These are phyloP conservation scores for Ciconia boyciana DNA, from an alignment of 2,113 vertebrate genomes.

Conservation along the genomic window DNA sequence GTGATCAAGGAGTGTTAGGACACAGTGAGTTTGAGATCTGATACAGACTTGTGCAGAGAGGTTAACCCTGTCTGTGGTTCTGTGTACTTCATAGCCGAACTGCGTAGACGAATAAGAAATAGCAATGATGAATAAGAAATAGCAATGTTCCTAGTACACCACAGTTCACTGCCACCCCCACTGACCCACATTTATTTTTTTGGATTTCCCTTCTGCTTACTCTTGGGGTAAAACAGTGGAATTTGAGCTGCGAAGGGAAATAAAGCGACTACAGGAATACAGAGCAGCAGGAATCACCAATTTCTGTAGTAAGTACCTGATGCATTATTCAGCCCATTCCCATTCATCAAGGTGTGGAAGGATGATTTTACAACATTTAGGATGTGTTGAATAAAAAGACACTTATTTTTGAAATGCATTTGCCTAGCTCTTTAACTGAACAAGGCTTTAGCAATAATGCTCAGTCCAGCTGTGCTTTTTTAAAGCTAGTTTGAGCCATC, in stretches of 20 bases:
- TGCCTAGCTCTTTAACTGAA: neutral
- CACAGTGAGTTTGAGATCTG: neutral
- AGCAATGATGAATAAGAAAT: neutral
- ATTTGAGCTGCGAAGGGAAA: conserved; percentile 93
- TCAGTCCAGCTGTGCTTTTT: neutral
- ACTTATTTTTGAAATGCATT: neutral
- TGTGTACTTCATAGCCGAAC: neutral
- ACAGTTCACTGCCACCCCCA: neutral
- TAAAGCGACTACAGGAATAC: conserved; percentile 92
- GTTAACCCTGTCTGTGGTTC: neutral
- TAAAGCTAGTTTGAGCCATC: neutral
- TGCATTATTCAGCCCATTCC: neutral
- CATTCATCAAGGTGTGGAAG: neutral
- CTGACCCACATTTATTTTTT: conserved; percentile 23
- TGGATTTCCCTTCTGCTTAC: neutral
- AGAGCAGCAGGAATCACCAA: conserved; percentile 91
- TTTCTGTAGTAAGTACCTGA: conserved; percentile 90
- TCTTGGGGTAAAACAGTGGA: conserved; percentile 82
- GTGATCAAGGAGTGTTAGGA: neutral
- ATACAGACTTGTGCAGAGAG: neutral
- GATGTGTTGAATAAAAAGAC: neutral
- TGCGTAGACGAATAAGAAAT: neutral
- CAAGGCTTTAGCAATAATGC: neutral
- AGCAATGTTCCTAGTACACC: neutral
- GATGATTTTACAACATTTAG: neutral